Conservation (phyloP, 2,888 invertebrate species). For the Pheosia tremula region DNA sequence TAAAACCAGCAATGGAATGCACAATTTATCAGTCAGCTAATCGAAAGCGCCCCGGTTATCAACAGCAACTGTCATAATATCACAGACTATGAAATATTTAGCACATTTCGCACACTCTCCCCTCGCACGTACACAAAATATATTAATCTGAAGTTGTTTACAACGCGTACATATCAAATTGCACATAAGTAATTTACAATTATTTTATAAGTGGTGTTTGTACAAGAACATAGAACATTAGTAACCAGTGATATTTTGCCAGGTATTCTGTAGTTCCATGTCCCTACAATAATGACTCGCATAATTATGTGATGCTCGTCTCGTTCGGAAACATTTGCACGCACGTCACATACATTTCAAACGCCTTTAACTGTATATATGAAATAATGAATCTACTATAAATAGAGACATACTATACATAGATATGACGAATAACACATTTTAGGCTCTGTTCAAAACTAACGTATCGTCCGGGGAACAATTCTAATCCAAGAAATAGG, state of each 20-base stretch:
- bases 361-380: too few relatives aligned
- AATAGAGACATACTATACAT: too few relatives aligned
- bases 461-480: too few relatives aligned
- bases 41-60: conserved; percentile 5
- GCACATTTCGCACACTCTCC: conserved; percentile 23
- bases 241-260: background rate
- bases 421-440: too few relatives aligned
- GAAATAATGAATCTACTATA: too few relatives aligned
- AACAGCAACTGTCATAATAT: conserved; percentile 30
- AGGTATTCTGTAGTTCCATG: background rate
- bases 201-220: background rate
- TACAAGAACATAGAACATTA: background rate
- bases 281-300: too few relatives aligned
- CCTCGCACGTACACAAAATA: conserved; percentile 37
- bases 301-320: too few relatives aligned
- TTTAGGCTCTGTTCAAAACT: conserved; percentile 1
- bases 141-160: conserved; percentile 26
- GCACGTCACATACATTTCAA: too few relatives aligned
- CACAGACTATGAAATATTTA: conserved; percentile 39
- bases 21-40: background rate
- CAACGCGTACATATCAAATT: conserved; percentile 1
- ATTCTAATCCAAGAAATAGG: too few relatives aligned
- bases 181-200: background rate
- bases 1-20: background rate
- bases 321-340: too few relatives aligned